phyloP scores from a whole-genome alignment of 2,888 invertebrate species.

The Limenitis camilla region DNA sequence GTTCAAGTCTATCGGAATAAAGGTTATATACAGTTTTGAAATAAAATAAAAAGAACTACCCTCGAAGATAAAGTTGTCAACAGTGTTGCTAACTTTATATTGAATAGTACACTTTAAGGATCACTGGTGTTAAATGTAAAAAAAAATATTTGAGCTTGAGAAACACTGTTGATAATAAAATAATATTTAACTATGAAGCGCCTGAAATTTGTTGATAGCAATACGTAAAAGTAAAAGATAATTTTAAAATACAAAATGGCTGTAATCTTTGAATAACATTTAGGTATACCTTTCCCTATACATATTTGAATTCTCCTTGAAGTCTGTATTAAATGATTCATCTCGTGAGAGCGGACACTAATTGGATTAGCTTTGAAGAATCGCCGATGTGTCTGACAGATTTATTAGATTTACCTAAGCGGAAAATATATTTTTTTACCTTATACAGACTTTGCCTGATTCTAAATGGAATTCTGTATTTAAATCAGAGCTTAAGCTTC shows the following conservation, averaged over 20 bases:
- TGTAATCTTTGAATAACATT: background rate
- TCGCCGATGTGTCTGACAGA: slow-evolving; percentile 17
- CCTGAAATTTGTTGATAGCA: background rate
- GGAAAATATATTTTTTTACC: slow-evolving; percentile 16
- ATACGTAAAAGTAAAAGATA: too few relatives aligned
- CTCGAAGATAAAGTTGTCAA: too few relatives aligned
- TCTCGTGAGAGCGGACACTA: slow-evolving; percentile 20
- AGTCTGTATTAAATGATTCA: slow-evolving; percentile 17
- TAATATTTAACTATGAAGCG: background rate
- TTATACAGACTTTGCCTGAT: background rate
- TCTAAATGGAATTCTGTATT: background rate
- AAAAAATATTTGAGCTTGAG: too few relatives aligned
- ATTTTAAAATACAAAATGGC: too few relatives aligned
- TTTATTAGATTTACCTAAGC: slow-evolving; percentile 19
- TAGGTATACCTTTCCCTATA: background rate
- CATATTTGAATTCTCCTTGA: slow-evolving; percentile 14
- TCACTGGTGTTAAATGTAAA: too few relatives aligned
- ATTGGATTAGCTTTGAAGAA: slow-evolving; percentile 24
- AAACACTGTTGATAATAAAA: too few relatives aligned
- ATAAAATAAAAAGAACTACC: too few relatives aligned
- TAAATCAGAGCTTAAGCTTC: background rate
- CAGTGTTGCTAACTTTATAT: too few relatives aligned
- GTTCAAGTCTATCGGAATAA: too few relatives aligned
- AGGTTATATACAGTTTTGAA: too few relatives aligned
- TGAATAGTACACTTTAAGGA: too few relatives aligned